Evolutionary conservation across 2,888 invertebrate genomes (phyloP).

Genomic region (Dastarcus helophoroides): DNA sequence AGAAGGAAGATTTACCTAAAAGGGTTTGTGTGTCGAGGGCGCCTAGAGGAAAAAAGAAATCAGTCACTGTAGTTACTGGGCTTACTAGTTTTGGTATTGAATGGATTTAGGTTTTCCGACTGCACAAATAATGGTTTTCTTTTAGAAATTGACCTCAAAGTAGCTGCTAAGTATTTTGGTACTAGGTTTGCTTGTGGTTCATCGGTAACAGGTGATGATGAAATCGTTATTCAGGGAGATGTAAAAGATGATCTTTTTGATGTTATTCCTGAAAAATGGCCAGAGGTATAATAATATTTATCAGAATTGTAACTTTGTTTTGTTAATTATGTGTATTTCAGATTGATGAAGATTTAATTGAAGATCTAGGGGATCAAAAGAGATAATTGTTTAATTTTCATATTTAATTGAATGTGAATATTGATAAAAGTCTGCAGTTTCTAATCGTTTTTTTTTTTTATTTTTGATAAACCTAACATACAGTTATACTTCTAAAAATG

Average conservation of each 20-base stretch:
- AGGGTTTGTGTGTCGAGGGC: constrained; percentile 77
- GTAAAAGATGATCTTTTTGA: constrained; percentile 98
- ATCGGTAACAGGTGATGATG: constrained; percentile 96
- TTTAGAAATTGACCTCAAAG: constrained; percentile 92
- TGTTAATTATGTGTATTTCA: too few species aligned
- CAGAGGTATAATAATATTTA: constrained; percentile 56
- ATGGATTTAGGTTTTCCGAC: neutral
- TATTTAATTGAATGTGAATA: neutral
- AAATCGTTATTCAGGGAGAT: constrained; percentile 98
- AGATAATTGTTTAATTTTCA: constrained; percentile 45
- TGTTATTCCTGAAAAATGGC: constrained; percentile 97
- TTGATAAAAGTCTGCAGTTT: neutral
- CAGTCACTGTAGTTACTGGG: constrained; percentile 94
- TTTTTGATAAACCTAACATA: neutral
- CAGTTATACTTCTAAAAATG: too few species aligned
- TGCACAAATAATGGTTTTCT: constrained; percentile 19
- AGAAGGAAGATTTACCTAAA: constrained; percentile 83
- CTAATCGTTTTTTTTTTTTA: neutral
- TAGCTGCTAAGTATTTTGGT: constrained; percentile 95
- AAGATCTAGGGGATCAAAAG: constrained; percentile 86
- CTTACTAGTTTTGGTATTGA: constrained; percentile 90
- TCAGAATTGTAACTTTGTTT: too few species aligned
- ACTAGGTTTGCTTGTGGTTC: constrained; percentile 98
- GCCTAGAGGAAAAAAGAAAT: constrained; percentile 97
- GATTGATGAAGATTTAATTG: constrained; percentile 87